These are phyloP conservation scores for Dryocosmus kuriphilus DNA, from an alignment of 2,888 invertebrate genomes.

Conservation along the genomic window DNA sequence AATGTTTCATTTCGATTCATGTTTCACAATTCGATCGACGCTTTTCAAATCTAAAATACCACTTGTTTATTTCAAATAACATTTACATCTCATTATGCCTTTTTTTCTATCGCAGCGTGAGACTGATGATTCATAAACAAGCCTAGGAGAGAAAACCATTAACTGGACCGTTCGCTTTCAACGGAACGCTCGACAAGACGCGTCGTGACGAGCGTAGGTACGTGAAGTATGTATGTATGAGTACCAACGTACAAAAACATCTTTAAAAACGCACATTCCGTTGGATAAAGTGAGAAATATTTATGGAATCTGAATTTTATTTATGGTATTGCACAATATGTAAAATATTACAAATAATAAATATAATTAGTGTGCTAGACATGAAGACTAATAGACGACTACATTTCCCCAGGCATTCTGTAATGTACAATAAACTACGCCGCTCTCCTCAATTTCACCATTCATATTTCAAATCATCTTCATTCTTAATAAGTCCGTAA, in stretches of 20 bases:
- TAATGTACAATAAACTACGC: neutral
- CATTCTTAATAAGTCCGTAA: neutral
- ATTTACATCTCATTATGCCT: too few relatives aligned
- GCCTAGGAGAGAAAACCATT: too few relatives aligned
- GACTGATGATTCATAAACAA: too few relatives aligned
- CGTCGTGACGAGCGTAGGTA: too few relatives aligned
- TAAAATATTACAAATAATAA: constrained; percentile 3
- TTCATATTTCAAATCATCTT: constrained; percentile 2
- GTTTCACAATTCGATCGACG: too few relatives aligned
- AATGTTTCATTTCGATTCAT: too few relatives aligned
- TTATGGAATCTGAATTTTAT: constrained; percentile 5
- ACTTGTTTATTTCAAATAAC: too few relatives aligned
- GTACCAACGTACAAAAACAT: neutral
- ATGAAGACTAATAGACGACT: constrained; percentile 17
- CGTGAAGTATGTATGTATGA: too few relatives aligned
- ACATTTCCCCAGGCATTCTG: constrained; percentile 29
- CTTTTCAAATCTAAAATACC: too few relatives aligned
- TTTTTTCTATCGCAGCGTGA: too few relatives aligned
- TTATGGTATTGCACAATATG: neutral
- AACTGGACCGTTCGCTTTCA: too few relatives aligned
- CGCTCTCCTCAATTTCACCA: neutral
- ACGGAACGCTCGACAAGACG: too few relatives aligned
- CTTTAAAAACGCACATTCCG: neutral
- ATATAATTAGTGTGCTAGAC: constrained; percentile 1
- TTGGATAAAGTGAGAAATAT: neutral